Base-by-base conservation (phyloP, 1,140 invertebrate species). In the Scylla paramamosain region DNA sequence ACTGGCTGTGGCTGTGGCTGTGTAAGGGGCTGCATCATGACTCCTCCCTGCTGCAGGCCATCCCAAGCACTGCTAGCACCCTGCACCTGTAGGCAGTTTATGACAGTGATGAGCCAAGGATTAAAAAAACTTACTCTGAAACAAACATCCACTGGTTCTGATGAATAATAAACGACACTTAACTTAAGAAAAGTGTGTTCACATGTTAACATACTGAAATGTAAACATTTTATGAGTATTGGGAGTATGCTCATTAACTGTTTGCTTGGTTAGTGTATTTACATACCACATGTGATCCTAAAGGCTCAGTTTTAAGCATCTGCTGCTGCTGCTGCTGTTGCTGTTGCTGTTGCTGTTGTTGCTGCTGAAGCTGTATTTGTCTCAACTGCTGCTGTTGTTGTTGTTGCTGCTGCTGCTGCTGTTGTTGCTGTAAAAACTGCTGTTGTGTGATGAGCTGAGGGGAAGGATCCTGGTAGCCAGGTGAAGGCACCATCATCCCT, bases 401-500 rank as follows among this genome's bases (percentile, higher is more conserved):
- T 20, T 82, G 67, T 25, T 92, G 91, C 20, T 87, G 89, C 16
- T 92, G 94, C 32, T 95, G 94, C 12, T 59, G 83, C 39, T 92
- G 94, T 31, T 59, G 83, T 28, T 95, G 94, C 29, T 95, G 94
- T 39, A 67, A 90, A 32, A 31, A 48, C 25, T 95, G 52, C 48
- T 95, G 94, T 77, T 84, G 82, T 39, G 59, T 84, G 31, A 93
- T 77, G 4, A 90, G 31, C 52, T 92, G 94, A n/a, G 83, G 31
- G 39, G 77, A 28, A 59, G 25, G 48, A 8, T 95, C 94, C 31
- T 92, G 91, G 83, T 92, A 95, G 12, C 82, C 59, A 31, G 94
- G 91, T 25, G 94, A 95, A 82, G 94, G 94, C 29, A 95, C 94
- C 91, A 95, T 92, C 94, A 95, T 95, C n/a, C 86, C 91, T 25